Evolutionary conservation across 2,113 vertebrate genomes (phyloP), one percentile per base, ranked within the genome.

Genomic region (Phylloscopus trochiloides): DNA sequence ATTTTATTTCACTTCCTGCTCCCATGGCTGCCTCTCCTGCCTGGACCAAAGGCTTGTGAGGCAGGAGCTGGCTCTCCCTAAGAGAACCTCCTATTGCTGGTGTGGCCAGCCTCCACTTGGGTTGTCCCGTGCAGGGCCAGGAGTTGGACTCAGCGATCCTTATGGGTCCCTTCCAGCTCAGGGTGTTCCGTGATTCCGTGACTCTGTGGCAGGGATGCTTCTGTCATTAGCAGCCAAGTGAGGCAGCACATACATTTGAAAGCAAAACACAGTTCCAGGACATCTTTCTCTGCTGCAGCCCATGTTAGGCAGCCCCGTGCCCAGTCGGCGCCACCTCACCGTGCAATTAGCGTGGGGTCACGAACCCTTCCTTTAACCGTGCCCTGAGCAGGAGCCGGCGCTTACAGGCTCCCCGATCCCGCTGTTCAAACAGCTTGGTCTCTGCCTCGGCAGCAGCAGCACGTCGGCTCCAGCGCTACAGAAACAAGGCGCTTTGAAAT

Each of bases 401-500:
- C 51, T 70, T 18, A 43, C 6, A 14, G 93, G 80, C 51, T 75
- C 74, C 52, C 50, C 14, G 47, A 67, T 57, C 65, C 61, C 3
- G 13, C 59, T 50, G 80, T 84, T 94, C 92, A 58, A 73, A 86
- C 85, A 85, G 89, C 68, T 54, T 22, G 55, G 1, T 72, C 55
- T 55, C 58, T 89, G 24, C 93, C 90, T 84, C 2, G 47, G 25
- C 61, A 65, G 84, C 61, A 66, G 85, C 40, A 86, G 88, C 72
- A 32, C 28, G 15, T 29, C 77, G 16, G 38, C 59, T 88, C 89
- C 94, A 9, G 28, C 0, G 65, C 77, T 92, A 63, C 73, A 90
- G 88, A 81, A 96, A 90, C 79, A 59, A 77, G 5, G 24, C 17
- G 59, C 66, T 82, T 87, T 84, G 85, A 97, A 95, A 83, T 83